Conservation (phyloP, 2,797 vertebrate species). For the Masticophis lateralis region DNA sequence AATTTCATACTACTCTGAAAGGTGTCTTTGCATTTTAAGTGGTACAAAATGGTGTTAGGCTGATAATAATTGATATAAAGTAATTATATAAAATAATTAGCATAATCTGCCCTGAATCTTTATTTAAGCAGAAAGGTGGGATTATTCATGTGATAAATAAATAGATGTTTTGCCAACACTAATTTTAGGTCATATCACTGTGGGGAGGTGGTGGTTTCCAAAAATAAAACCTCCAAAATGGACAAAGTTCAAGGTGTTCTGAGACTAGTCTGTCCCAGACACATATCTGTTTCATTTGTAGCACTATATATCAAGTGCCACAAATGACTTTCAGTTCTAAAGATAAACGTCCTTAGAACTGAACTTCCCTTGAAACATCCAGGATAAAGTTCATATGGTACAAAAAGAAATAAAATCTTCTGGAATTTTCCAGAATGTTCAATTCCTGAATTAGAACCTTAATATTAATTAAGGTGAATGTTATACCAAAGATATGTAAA, state of each 20-base stretch:
- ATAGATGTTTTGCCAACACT: neutral
- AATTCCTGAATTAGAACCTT: neutral
- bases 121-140: neutral
- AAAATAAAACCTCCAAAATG: neutral
- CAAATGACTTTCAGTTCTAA: neutral
- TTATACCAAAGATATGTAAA: neutral
- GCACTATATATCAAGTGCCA: neutral
- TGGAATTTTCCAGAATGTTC: neutral
- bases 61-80: neutral
- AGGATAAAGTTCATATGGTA: neutral
- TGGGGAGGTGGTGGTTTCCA: neutral
- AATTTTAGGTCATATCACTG: neutral
- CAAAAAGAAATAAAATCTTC: neutral
- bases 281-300: neutral
- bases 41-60: neutral
- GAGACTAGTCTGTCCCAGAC: neutral
- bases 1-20: neutral
- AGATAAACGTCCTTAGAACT: neutral
- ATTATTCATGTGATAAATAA: neutral
- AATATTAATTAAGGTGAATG: neutral
- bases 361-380: neutral
- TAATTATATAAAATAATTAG: neutral
- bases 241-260: neutral
- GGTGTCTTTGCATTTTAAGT: neutral
- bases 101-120: neutral